Evolutionary conservation across 2,888 invertebrate species (phyloP), one percentile per base, ranked within the genome.

Genomic region (Apantesis nais): DNA sequence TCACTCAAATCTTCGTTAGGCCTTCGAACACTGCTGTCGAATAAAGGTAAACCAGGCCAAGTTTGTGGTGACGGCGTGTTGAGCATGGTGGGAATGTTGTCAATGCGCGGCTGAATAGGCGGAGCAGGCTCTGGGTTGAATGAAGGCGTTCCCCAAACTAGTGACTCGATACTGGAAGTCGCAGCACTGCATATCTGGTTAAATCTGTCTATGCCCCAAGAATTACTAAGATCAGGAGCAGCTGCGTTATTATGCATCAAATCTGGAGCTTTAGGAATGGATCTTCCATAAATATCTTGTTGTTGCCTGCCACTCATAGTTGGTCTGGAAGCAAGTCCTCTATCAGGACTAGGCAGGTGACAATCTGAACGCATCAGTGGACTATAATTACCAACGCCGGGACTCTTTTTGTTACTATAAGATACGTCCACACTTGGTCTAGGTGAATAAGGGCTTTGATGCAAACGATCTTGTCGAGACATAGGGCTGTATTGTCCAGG

Each of bases 401-500:
- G 94, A 72, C 94, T 94, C 80, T 90, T 91, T 76, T 93, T 93
- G 75, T 92, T 93, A 66, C 82, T 85, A 75, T 90, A 92, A 12
- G 84, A 85, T 34, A 83, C 83, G 77, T 94, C 94, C 12, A 91
- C 93, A 82, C 93, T 92, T 8, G 93, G 92, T 64, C 94, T 82
- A 44, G 94, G 94, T 41, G 95, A 94, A 75, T 93, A 94, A 11
- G 94, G 93, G 52, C 93, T 92, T 66, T 91, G 93, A 74, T 91
- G 93, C 34, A 88, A 77, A 16, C 93, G 90, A 70, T 94, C 94
- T 77, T 93, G 93, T 58, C 94, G 84, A 62, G 94, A 92, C 93
- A 94, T 91, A 1, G 95, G 95, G 76, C 94, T 94, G 84, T 93
- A 93, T 64, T 93, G 93, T 1, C 92, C 94, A 68, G 94, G 89